phyloP scores from a whole-genome alignment of 2,113 vertebrate species.

The Melierax canorus region DNA sequence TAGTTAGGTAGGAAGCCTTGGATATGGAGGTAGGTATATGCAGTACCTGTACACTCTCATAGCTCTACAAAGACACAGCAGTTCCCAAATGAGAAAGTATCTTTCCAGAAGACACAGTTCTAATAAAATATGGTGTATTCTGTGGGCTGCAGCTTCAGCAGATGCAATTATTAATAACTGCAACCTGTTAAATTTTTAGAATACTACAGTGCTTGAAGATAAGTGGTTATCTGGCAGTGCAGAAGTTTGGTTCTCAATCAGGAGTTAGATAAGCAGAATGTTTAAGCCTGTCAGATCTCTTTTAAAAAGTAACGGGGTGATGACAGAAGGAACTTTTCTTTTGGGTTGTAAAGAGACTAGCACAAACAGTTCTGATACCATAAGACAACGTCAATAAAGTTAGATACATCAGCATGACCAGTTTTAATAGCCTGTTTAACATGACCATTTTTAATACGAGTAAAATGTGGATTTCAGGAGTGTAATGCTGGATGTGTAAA shows the following conservation, averaged over 20 bases:
- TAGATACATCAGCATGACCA: not conserved
- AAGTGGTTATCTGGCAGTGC: slow-evolving; percentile 33
- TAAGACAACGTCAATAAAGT: not conserved
- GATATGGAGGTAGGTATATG: not conserved
- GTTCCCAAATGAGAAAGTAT: not conserved
- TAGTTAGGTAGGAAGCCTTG: not conserved
- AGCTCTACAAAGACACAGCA: not conserved
- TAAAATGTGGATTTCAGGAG: not conserved
- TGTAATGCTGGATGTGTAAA: not conserved
- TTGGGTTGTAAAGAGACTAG: not conserved
- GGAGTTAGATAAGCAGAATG: slow-evolving; percentile 26
- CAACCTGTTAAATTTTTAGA: slow-evolving; percentile 27
- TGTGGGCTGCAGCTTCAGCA: not conserved
- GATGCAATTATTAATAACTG: not conserved
- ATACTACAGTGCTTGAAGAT: slow-evolving; percentile 27
- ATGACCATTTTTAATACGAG: not conserved
- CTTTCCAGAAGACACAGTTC: not conserved
- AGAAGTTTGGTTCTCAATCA: slow-evolving; percentile 40
- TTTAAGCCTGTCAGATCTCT: slow-evolving; percentile 39
- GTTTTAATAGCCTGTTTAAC: not conserved
- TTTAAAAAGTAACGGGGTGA: slow-evolving; percentile 8
- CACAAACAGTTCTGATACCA: slow-evolving; percentile 28
- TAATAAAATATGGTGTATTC: not conserved
- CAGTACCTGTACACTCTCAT: not conserved
- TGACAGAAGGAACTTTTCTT: not conserved